These are phyloP conservation scores for Eristalis tenax DNA, from an alignment of 2,888 invertebrate species.

Conservation along the genomic window DNA sequence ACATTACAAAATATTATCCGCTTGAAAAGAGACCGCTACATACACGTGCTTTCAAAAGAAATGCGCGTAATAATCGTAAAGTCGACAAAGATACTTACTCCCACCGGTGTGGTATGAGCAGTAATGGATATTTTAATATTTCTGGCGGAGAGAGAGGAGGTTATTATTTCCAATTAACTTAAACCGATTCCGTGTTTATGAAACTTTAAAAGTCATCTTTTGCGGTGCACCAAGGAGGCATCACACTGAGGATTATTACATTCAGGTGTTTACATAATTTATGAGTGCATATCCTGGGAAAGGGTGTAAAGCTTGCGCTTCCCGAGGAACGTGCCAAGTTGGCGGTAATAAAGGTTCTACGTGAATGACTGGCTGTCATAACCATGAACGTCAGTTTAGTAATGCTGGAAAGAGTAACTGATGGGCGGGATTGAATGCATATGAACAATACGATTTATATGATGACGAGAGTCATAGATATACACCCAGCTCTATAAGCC, in stretches of 20 bases:
- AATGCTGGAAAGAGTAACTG: neutral
- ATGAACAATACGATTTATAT: neutral
- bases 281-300: neutral
- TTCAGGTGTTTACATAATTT: neutral
- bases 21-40: neutral
- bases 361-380: neutral
- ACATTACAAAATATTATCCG: conserved; percentile 1
- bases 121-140: conserved; percentile 37
- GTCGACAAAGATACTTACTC: neutral
- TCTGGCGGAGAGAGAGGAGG: neutral
- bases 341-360: neutral
- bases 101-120: neutral
- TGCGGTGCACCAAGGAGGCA: neutral
- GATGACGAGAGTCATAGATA: too few species aligned
- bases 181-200: conserved; percentile 13
- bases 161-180: conserved; percentile 12
- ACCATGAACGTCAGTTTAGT: neutral
- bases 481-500: too few species aligned
- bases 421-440: neutral
- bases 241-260: neutral
- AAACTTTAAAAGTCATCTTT: conserved; percentile 7
- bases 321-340: neutral
- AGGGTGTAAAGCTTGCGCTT: neutral
- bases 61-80: neutral
- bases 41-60: neutral